phyloP scores from a whole-genome alignment of 2,797 vertebrate species.

The Molossus alvarezi region DNA sequence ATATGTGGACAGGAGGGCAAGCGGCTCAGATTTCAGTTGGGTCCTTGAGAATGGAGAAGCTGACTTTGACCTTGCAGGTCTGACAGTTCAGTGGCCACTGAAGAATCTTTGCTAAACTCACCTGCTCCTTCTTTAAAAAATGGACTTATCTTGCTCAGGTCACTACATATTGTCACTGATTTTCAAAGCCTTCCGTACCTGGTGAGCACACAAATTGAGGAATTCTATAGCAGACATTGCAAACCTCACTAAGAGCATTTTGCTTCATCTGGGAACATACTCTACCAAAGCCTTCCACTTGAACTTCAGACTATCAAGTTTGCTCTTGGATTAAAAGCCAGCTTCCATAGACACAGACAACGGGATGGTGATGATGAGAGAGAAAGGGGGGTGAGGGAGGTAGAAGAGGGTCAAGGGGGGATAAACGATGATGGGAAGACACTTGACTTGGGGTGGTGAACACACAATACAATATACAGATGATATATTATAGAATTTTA shows the following conservation, averaged over 20 bases:
- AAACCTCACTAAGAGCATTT: conserved; percentile 31
- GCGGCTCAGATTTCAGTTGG: conserved; percentile 30
- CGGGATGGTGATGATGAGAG: not conserved
- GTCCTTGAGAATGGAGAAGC: not conserved
- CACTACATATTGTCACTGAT: not conserved
- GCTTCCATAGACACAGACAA: not conserved
- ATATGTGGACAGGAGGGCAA: not conserved
- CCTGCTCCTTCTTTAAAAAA: conserved; percentile 37
- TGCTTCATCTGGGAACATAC: not conserved
- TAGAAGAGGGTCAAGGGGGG: not conserved
- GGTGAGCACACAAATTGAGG: not conserved
- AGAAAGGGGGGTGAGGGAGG: not conserved
- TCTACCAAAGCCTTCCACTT: conserved; percentile 10
- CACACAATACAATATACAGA: not conserved
- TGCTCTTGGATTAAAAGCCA: conserved; percentile 49
- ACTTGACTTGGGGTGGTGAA: not conserved
- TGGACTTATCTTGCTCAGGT: not conserved
- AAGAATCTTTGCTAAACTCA: conserved; percentile 36
- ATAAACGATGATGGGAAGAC: not conserved
- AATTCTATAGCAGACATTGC: conserved; percentile 17
- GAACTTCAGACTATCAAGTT: conserved; percentile 50
- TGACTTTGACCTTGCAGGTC: not conserved
- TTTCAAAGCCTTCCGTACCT: conserved; percentile 33
- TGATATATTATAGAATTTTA: not conserved
- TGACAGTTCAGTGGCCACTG: not conserved